These are phyloP conservation scores for Propithecus coquereli DNA, from an alignment of 2,113 vertebrate genomes.

Conservation along the genomic window DNA sequence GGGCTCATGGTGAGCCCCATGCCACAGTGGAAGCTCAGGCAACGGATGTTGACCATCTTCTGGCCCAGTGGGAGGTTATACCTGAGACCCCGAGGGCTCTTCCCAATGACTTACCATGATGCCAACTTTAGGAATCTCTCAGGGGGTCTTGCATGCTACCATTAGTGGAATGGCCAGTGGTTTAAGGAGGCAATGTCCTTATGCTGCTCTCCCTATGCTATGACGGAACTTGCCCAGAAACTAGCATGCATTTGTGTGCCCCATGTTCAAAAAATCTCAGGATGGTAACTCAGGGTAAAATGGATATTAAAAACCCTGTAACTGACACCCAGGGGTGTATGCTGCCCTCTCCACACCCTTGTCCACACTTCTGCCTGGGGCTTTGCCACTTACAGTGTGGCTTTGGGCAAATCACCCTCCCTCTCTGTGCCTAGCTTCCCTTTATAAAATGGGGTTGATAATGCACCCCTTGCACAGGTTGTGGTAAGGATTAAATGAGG, in stretches of 20 bases:
- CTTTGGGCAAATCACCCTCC: neutral
- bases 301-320: neutral
- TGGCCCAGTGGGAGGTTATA: neutral
- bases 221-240: neutral
- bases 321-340: neutral
- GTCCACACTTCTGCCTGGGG: neutral
- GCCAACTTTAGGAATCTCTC: neutral
- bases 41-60: neutral
- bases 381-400: neutral
- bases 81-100: neutral
- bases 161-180: neutral
- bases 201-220: neutral
- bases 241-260: accelerated
- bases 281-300: neutral
- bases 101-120: neutral
- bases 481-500: neutral
- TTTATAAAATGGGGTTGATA: neutral
- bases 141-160: neutral
- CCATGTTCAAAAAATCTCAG: neutral
- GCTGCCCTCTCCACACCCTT: neutral
- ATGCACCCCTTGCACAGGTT: neutral
- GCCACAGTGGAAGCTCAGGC: neutral
- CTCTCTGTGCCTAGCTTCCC: neutral
- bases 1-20: neutral
- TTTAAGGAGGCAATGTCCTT: neutral